Evolutionary conservation across 2,888 invertebrate genomes (phyloP).

Genomic region (Gonocerus acuteangulatus): DNA sequence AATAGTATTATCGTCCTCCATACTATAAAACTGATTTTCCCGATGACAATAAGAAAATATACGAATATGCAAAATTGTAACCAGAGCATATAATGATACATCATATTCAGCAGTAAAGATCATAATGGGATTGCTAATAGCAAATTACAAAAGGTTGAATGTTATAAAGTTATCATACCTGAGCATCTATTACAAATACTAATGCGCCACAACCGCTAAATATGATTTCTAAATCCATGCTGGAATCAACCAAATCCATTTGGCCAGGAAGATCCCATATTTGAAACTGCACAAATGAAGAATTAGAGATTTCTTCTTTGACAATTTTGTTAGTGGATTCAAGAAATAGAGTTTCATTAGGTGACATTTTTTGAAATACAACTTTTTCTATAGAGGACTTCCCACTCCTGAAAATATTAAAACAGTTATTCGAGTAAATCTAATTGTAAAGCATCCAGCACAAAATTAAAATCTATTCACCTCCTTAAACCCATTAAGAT

Average conservation of each 20-base stretch:
- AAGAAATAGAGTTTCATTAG: slow-evolving; percentile 95
- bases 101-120: no score
- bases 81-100: no score
- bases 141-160: no score
- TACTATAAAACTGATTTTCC: no score
- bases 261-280: slow-evolving; percentile 99
- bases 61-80: no score
- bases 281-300: slow-evolving; percentile 98
- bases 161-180: no score
- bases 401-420: slow-evolving; percentile 68
- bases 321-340: slow-evolving; percentile 98
- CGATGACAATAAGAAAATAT: no score
- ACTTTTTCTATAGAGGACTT: slow-evolving; percentile 99
- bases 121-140: no score
- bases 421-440: background rate
- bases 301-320: slow-evolving; percentile 95
- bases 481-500: slow-evolving; percentile 88
- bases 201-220: slow-evolving; percentile 96
- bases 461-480: slow-evolving; percentile 44
- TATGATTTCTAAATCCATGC: slow-evolving; percentile 91
- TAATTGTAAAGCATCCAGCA: background rate
- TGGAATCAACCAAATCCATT: slow-evolving; percentile 93
- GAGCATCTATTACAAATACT: slow-evolving; percentile 98
- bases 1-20: no score
- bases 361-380: slow-evolving; percentile 99